Evolutionary conservation across 2,797 vertebrate genomes (phyloP).

Genomic region (Pangasius macronema): DNA sequence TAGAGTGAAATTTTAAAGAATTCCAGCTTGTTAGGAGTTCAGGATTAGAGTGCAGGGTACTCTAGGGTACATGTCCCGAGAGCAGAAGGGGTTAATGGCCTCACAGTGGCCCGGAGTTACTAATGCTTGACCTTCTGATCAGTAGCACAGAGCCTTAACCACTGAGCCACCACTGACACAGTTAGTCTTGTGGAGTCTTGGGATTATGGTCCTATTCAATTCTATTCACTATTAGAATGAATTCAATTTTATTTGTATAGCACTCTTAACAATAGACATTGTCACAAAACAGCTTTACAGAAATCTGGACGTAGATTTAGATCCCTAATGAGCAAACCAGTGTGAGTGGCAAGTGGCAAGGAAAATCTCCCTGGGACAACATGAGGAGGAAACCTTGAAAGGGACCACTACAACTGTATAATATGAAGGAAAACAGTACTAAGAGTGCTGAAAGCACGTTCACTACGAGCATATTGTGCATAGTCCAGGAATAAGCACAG

Average conservation of each 20-base stretch:
- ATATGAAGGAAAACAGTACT: neutral
- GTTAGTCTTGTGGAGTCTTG: neutral
- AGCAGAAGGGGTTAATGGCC: neutral
- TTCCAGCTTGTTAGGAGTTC: neutral
- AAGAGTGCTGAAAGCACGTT: neutral
- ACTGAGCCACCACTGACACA: no score
- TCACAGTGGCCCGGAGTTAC: neutral
- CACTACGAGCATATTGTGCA: neutral
- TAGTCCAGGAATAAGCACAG: neutral
- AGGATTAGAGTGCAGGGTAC: neutral
- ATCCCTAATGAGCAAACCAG: neutral
- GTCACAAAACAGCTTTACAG: neutral
- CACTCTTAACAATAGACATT: neutral
- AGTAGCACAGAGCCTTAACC: neutral
- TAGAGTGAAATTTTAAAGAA: neutral
- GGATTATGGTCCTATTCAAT: neutral
- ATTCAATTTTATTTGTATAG: neutral
- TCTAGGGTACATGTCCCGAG: neutral
- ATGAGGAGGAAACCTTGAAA: neutral
- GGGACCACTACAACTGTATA: neutral
- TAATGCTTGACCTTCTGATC: neutral
- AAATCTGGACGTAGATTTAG: neutral
- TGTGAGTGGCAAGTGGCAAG: neutral
- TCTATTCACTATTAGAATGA: neutral
- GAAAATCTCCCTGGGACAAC: neutral